Percentiles rank a stretch among this genome's conserved stretches.
Conservation (phyloP, 2,888 invertebrate species). For the Lasius fuliginosus region DNA sequence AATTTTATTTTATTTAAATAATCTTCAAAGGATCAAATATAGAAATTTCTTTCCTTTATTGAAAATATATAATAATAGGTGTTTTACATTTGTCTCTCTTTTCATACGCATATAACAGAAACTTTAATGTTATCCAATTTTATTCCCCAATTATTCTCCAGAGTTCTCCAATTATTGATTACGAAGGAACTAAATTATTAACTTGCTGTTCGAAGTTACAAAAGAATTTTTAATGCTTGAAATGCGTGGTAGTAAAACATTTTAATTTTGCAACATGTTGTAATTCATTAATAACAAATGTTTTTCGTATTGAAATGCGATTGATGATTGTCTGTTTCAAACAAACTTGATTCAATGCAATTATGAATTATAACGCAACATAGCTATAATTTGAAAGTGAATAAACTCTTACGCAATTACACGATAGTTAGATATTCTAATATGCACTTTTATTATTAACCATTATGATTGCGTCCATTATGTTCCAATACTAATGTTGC, state of each 20-base stretch:
- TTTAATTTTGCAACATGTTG: not conserved
- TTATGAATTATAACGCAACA: slow-evolving; percentile 2
- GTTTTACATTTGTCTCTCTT: not conserved
- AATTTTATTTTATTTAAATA: slow-evolving; percentile 4
- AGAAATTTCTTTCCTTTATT: not conserved
- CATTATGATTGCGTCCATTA: not conserved
- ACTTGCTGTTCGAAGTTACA: not conserved
- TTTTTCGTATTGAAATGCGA: not conserved
- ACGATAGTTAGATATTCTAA: not conserved
- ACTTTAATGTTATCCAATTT: not conserved
- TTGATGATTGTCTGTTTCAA: not conserved
- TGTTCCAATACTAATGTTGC: not conserved
- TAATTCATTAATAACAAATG: not conserved
- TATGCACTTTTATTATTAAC: not conserved
- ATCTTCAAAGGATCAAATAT: not conserved
- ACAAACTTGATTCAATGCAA: slow-evolving; percentile 1
- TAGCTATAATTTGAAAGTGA: not conserved
- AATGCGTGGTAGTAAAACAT: not conserved
- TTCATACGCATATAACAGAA: too few species aligned
- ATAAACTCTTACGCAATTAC: slow-evolving; percentile 12
- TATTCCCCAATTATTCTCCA: too few species aligned
- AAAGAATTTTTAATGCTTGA: not conserved
- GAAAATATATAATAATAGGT: not conserved
- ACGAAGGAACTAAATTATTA: not conserved
- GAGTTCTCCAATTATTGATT: not conserved